Percentiles rank a stretch among this genome's conserved stretches.
These are phyloP conservation scores for Stegophylla sp. DNA, from an alignment of 2,888 invertebrate genomes.

Conservation along the genomic window DNA sequence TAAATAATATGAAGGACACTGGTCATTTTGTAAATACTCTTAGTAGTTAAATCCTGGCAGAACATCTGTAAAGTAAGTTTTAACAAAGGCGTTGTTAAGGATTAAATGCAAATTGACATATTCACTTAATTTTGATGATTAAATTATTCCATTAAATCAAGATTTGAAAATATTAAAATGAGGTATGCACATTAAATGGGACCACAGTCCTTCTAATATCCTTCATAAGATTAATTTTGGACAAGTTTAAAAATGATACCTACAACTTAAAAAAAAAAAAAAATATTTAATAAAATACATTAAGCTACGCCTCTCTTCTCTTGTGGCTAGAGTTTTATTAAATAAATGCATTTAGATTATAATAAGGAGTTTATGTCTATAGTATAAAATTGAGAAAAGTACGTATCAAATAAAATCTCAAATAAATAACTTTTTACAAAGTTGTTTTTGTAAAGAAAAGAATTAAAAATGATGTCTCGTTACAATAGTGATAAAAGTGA, in stretches of 20 bases:
- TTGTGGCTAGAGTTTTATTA: no score
- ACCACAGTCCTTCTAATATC: neutral
- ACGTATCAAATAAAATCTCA: no score
- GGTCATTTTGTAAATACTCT: conserved; percentile 28
- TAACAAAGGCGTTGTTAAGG: conserved; percentile 26
- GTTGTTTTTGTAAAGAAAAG: no score
- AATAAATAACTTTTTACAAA: no score
- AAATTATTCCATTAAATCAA: conserved; percentile 27
- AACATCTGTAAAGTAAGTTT: conserved; percentile 25
- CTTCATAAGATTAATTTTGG: neutral
- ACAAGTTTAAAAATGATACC: neutral
- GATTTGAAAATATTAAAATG: conserved; percentile 14
- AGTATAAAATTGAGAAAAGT: no score
- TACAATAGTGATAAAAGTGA: no score
- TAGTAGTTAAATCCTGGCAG: conserved; percentile 14
- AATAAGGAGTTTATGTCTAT: no score
- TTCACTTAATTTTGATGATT: conserved; percentile 38
- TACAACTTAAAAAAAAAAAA: neutral
- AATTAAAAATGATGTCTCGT: no score
- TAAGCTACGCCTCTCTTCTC: no score
- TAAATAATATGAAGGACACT: conserved; percentile 18
- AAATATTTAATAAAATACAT: no score
- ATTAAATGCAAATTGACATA: conserved; percentile 32
- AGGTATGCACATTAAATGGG: neutral
- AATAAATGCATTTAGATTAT: no score